Base-by-base conservation (phyloP, 2,113 vertebrate species). In the Hemichromis elongatus region DNA sequence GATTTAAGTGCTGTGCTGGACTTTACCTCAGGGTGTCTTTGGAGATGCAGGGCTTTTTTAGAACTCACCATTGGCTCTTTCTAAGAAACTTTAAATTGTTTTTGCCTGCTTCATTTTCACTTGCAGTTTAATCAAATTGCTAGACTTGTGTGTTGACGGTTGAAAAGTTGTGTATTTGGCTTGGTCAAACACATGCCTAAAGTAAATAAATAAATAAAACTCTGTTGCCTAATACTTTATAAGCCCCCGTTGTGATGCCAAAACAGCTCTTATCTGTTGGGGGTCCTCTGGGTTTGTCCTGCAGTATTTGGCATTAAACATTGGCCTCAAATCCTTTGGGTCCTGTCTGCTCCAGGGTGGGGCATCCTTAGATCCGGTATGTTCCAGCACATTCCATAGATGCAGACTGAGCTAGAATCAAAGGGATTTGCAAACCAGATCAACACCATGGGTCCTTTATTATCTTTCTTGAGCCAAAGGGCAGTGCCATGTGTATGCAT, bases 1-100 rank as follows among this genome's bases (percentile, higher is more conserved):
- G 56, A 88, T 92, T 93, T 86, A 90, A 83, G 53, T 81, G 81
- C 86, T 59, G 47, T 6, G 35, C 54, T 56, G 54, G 70, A 85
- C 73, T 84, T 85, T 45, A 75, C 42, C 86, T 86, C 79, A 90
- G 57, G 79, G 57, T 91, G 78, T 89, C 35, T 68, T 8, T 5
- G n/a, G 68, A 35, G 57, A 47, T 2, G 42, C 28, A 45, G 18
- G 26, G 28, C 18, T 28, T 37, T 86, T 79, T 78, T 66, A 55
- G 28, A 59, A 14, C 42, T 81, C 42, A 13, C 57, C 57, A 54
- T 59, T 81, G 40, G 45, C 24, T 81, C 28, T 6, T 37, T 82
- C 33, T 61, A 16, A 61, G 16, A 30, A 82, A 89, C 70, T 91
- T 88, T 77, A 81, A 80, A 90, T 87, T 73, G 55, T 89, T 89